A percentile compares a stretch with the other conserved stretches of the same genome.
Evolutionary conservation across 2,113 vertebrate species (phyloP).

Genomic region (Megalops atlanticus): DNA sequence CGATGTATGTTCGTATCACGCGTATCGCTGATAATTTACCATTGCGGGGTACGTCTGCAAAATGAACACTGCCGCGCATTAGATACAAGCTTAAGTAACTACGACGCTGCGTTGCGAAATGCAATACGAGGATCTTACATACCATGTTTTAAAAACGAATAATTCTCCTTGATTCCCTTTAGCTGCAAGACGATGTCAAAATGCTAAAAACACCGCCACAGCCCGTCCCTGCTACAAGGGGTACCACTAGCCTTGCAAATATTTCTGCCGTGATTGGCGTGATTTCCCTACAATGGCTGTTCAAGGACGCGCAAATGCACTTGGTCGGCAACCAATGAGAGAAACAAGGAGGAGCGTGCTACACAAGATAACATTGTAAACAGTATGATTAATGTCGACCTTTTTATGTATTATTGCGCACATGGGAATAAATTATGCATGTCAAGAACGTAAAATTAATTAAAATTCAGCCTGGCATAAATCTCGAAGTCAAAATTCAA

Average conservation of each 20-base stretch:
- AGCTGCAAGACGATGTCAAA: constrained; percentile 1
- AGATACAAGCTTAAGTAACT: not conserved
- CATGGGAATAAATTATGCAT: not conserved
- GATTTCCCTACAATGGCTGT: constrained; percentile 58
- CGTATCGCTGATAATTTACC: not conserved
- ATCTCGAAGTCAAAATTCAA: not conserved
- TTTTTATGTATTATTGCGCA: not conserved
- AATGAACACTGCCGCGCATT: not conserved
- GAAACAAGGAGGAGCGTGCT: not conserved
- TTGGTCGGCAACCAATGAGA: constrained; percentile 33
- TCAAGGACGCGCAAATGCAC: constrained; percentile 29
- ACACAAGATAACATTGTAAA: constrained; percentile 22
- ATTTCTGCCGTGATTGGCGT: constrained; percentile 49
- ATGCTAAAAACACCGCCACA: constrained; percentile 50
- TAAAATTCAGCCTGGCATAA: not conserved
- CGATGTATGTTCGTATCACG: constrained; percentile 1
- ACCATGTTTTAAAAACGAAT: constrained; percentile 44
- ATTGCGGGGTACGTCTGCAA: not conserved
- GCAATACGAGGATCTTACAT: constrained; percentile 31
- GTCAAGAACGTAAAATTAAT: not conserved
- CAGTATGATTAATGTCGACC: not conserved
- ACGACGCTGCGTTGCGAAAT: not conserved
- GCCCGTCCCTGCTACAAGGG: constrained; percentile 56
- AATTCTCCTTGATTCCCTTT: constrained; percentile 26
- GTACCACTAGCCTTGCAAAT: constrained; percentile 44